Evolutionary conservation across 2,113 vertebrate genomes (phyloP).

Genomic region (Crotalus viridis): DNA sequence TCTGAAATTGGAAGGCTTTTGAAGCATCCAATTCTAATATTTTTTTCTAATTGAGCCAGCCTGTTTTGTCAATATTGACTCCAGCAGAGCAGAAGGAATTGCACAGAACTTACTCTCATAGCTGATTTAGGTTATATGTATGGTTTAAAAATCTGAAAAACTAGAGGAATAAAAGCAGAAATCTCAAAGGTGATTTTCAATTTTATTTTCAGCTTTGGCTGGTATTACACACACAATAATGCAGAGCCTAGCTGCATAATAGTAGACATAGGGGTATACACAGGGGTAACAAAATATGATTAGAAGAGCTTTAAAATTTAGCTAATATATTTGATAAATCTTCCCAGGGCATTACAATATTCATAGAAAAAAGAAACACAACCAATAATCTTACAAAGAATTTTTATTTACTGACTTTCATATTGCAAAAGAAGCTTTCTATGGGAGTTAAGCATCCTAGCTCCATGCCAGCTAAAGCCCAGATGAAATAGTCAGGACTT

Average conservation of each 20-base stretch:
- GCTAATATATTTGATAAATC: not conserved
- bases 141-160: slow-evolving; percentile 6
- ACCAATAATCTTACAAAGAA: not conserved
- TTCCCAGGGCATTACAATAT: not conserved
- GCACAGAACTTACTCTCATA: not conserved
- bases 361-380: not conserved
- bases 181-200: slow-evolving; percentile 12
- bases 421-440: not conserved
- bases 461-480: not conserved
- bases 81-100: slow-evolving; percentile 1
- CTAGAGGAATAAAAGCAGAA: not conserved
- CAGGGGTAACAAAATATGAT: not conserved
- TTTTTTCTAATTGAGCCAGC: slow-evolving; percentile 2
- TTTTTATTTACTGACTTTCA: not conserved
- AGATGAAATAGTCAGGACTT: not conserved
- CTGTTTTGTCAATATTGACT: slow-evolving; percentile 6
- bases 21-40: not conserved
- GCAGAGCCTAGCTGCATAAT: not conserved
- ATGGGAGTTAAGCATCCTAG: not conserved
- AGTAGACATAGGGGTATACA: not conserved
- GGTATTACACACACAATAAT: not conserved
- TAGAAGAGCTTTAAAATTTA: not conserved
- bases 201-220: not conserved
- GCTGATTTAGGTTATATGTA: slow-evolving; percentile 10
- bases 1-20: not conserved